Conservation (phyloP, 2,113 vertebrate genomes). For the Nibea albiflora region DNA sequence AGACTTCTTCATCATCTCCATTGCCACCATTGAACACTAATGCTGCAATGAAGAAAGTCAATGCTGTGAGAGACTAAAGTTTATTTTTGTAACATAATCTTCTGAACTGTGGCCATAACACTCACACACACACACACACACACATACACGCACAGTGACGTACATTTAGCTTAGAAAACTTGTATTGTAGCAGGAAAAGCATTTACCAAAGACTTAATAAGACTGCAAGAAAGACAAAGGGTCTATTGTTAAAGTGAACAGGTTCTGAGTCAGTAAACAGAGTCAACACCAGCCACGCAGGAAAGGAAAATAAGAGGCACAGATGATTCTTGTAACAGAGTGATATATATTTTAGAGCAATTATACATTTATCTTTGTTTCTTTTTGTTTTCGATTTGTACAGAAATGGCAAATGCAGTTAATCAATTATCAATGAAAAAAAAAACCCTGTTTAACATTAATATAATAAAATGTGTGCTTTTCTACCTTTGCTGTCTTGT, state of each 20-base stretch:
- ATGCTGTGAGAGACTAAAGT: slow-evolving; percentile 65
- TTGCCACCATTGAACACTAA: slow-evolving; percentile 19
- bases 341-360: slow-evolving; percentile 6
- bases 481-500: slow-evolving; percentile 2
- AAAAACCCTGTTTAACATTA: slow-evolving; percentile 8
- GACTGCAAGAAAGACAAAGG: slow-evolving; percentile 51
- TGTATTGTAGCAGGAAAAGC: slow-evolving; percentile 24
- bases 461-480: slow-evolving; percentile 26
- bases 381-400: slow-evolving; percentile 2
- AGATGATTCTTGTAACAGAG: slow-evolving; percentile 17
- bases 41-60: slow-evolving; percentile 53
- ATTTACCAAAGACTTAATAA: slow-evolving; percentile 74
- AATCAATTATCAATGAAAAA: slow-evolving; percentile 2
- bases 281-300: slow-evolving; percentile 41
- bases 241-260: slow-evolving; percentile 47
- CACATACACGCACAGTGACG: slow-evolving; percentile 2
- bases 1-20: slow-evolving; percentile 16
- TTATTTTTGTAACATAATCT: slow-evolving; percentile 51
- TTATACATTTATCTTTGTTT: slow-evolving; percentile 14
- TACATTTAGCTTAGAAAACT: slow-evolving; percentile 9
- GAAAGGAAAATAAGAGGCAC: slow-evolving; percentile 26
- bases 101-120: slow-evolving; percentile 41
- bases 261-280: slow-evolving; percentile 58
- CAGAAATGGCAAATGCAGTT: slow-evolving; percentile 17
- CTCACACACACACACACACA: slow-evolving; percentile 24